A percentile compares a stretch with the other conserved stretches of the same genome.
phyloP scores from a whole-genome alignment of 2,888 invertebrate genomes.

The Metacarcinus magister region DNA sequence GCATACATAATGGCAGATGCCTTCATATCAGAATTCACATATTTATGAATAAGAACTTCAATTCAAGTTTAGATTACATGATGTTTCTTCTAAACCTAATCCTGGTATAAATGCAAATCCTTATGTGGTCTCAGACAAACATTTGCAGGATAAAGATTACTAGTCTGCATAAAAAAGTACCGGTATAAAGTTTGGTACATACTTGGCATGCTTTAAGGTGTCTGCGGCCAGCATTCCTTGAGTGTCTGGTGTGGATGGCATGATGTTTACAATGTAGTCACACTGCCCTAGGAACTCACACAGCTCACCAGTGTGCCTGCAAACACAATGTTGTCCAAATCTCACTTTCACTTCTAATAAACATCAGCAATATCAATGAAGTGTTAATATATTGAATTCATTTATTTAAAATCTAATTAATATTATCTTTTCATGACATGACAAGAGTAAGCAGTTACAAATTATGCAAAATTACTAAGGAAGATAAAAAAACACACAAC shows the following conservation, averaged over 20 bases:
- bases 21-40: too few relatives aligned
- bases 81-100: too few relatives aligned
- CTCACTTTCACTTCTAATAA: not conserved
- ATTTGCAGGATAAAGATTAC: too few relatives aligned
- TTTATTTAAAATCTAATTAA: not conserved
- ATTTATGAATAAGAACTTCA: too few relatives aligned
- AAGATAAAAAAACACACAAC: too few relatives aligned
- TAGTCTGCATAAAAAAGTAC: not conserved
- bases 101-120: too few relatives aligned
- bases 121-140: too few relatives aligned
- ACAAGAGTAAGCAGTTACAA: too few relatives aligned
- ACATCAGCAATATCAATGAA: not conserved
- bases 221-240: conserved; percentile 86
- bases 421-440: not conserved
- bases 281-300: conserved; percentile 85
- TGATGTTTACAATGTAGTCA: conserved; percentile 87
- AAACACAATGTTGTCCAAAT: not conserved
- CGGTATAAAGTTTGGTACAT: not conserved
- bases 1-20: too few relatives aligned
- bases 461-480: too few relatives aligned
- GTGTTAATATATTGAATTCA: too few relatives aligned
- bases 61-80: too few relatives aligned
- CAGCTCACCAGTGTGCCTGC: conserved; percentile 83
- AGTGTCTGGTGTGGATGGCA: conserved; percentile 87
- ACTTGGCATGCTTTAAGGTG: conserved; percentile 85